A percentile compares a stretch with the other conserved stretches of the same genome.
phyloP scores from a whole-genome alignment of 2,888 invertebrate genomes.

The Caenorhabditis sulstoni region DNA sequence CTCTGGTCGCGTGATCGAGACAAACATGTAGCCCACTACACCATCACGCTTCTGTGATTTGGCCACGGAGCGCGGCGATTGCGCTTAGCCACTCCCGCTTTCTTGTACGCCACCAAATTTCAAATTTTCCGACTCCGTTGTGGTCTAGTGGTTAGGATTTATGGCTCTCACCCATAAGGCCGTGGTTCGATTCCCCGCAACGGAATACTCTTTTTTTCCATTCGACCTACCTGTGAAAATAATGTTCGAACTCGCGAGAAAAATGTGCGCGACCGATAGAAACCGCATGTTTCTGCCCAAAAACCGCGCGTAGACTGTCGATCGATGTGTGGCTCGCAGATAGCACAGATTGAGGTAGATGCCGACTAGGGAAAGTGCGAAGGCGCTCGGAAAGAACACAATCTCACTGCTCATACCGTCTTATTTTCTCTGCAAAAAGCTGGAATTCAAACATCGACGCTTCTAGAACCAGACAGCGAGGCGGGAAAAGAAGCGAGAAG shows the following conservation, averaged over 20 bases:
- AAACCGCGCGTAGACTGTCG: slow-evolving; percentile 24
- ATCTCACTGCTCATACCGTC: slow-evolving; percentile 12
- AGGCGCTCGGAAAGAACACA: slow-evolving; percentile 1
- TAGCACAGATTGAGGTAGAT: slow-evolving; percentile 40
- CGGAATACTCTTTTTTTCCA: neutral
- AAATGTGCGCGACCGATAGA: slow-evolving; percentile 12
- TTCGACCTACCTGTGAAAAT: slow-evolving; percentile 22
- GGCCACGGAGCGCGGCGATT: too few relatives aligned
- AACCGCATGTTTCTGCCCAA: slow-evolving; percentile 25
- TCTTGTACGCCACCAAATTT: neutral
- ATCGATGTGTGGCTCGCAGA: slow-evolving; percentile 35
- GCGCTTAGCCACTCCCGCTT: too few relatives aligned
- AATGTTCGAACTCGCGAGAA: slow-evolving; percentile 27
- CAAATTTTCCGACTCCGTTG: slow-evolving; percentile 24
- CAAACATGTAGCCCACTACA: too few relatives aligned
- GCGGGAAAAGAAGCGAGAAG: neutral
- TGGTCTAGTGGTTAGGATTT: slow-evolving; percentile 72
- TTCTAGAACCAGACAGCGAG: neutral
- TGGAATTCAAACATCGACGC: too few relatives aligned
- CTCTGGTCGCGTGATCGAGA: too few relatives aligned
- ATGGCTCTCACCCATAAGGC: slow-evolving; percentile 70
- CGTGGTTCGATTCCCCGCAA: slow-evolving; percentile 67
- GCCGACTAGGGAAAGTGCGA: slow-evolving; percentile 3
- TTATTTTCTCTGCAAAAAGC: too few relatives aligned
- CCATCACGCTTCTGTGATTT: too few relatives aligned